Evolutionary conservation across 2,113 vertebrate species (phyloP).

Genomic region (Vimba vimba): DNA sequence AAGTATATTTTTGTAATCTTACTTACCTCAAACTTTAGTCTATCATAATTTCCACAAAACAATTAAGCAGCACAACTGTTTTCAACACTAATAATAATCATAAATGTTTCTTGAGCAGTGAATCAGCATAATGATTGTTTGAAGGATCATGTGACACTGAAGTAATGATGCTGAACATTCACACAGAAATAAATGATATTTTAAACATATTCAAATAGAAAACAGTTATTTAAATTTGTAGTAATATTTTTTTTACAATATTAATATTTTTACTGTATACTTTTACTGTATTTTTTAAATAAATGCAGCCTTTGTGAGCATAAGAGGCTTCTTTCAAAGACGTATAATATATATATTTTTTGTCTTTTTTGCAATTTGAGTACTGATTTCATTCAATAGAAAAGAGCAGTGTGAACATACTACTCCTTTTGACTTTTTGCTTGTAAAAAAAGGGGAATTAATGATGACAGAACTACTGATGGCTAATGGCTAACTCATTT

Average conservation of each 20-base stretch:
- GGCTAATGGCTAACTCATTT: not conserved
- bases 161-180: too few species aligned
- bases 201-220: too few species aligned
- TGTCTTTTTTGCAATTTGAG: not conserved
- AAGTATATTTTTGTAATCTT: not conserved
- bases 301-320: not conserved
- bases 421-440: not conserved
- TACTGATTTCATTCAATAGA: not conserved
- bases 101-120: not conserved
- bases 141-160: too few species aligned
- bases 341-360: not conserved
- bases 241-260: not conserved
- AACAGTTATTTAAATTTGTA: too few species aligned
- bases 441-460: not conserved
- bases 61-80: not conserved
- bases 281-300: not conserved
- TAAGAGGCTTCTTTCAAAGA: not conserved
- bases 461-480: not conserved
- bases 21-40: too few species aligned
- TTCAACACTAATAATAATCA: not conserved
- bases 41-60: too few species aligned
- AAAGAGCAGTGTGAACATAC: not conserved
- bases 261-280: not conserved
- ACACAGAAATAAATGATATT: too few species aligned
- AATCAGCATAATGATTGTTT: not conserved